These are phyloP conservation scores for Anseranas semipalmata DNA, from an alignment of 2,113 vertebrate species.

Conservation along the genomic window DNA sequence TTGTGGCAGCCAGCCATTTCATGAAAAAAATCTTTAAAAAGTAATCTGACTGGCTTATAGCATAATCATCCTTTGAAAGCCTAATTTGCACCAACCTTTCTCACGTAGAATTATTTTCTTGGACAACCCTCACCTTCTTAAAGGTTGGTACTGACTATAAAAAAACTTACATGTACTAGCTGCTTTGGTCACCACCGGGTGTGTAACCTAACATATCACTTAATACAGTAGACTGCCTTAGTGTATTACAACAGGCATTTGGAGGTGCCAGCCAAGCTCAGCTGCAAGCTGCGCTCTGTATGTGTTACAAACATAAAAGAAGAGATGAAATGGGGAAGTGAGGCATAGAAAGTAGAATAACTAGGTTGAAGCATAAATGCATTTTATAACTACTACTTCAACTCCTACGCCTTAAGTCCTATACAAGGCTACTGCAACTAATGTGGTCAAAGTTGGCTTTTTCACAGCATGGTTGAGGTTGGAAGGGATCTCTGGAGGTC, in stretches of 20 bases:
- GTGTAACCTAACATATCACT: not conserved
- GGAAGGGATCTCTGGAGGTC: too few species aligned
- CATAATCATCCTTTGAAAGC: not conserved
- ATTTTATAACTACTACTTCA: not conserved
- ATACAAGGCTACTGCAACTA: not conserved
- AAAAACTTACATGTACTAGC: not conserved
- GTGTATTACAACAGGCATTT: not conserved
- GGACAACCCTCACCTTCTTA: not conserved
- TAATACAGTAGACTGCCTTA: not conserved
- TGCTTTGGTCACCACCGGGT: not conserved
- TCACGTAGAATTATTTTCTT: not conserved
- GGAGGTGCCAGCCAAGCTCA: not conserved
- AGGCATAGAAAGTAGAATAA: not conserved
- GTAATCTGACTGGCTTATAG: not conserved
- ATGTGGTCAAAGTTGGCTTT: not conserved
- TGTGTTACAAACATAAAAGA: not conserved
- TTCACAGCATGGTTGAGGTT: too few species aligned
- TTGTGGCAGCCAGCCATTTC: not conserved
- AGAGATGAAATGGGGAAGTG: not conserved
- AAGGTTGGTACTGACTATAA: not conserved
- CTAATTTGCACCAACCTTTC: not conserved
- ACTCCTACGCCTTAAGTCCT: not conserved
- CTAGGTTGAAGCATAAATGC: not conserved
- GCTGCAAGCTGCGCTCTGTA: not conserved
- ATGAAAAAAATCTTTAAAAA: not conserved